Conservation (phyloP, 2,113 vertebrate genomes). For the Chunga burmeisteri region DNA sequence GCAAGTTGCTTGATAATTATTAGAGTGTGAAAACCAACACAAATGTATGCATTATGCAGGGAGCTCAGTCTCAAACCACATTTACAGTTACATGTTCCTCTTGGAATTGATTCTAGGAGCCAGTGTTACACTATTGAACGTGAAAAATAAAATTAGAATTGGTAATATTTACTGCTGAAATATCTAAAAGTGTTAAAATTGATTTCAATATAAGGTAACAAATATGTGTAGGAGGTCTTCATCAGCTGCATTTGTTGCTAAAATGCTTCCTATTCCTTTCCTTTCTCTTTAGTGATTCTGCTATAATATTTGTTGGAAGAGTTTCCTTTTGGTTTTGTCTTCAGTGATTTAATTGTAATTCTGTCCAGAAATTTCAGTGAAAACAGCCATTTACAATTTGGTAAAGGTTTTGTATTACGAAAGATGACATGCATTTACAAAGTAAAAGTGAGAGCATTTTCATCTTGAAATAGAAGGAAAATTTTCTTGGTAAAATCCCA, state of each 20-base stretch:
- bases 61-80: neutral
- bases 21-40: constrained; percentile 21
- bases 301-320: neutral
- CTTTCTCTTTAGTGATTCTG: neutral
- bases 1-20: constrained; percentile 31
- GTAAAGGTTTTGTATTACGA: neutral
- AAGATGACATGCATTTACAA: neutral
- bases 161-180: neutral
- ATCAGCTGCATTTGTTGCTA: neutral
- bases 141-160: neutral
- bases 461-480: neutral
- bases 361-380: neutral
- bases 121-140: neutral
- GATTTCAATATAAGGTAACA: neutral
- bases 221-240: neutral
- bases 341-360: neutral
- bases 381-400: neutral
- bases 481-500: neutral
- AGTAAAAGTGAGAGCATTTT: neutral
- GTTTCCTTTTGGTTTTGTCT: neutral
- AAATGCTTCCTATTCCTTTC: neutral
- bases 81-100: neutral
- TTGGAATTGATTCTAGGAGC: neutral
- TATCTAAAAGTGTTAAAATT: neutral
- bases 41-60: neutral